Evolutionary conservation across 2,888 invertebrate genomes (phyloP).

Genomic region (Synergus laeviventris): DNA sequence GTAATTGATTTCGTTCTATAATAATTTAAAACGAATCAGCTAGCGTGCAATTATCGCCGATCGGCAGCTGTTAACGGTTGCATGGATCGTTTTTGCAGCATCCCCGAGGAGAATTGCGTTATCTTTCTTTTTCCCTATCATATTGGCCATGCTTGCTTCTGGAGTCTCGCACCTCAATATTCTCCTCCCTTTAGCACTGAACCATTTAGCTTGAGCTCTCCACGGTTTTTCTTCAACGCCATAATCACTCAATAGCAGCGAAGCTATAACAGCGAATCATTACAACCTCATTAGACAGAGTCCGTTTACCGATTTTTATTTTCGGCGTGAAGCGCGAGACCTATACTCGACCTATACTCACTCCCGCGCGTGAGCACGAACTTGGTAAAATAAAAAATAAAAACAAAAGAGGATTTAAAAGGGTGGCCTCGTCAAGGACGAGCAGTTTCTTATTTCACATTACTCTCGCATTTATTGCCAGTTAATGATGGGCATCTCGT

Average conservation of each 20-base stretch:
- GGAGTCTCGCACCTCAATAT: conserved; percentile 7
- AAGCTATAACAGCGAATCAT: conserved; percentile 54
- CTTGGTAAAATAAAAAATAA: conserved; percentile 10
- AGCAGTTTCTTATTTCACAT: conserved; percentile 21
- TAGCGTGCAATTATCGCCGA: conserved; percentile 8
- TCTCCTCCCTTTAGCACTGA: background rate
- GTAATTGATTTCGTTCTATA: conserved; percentile 26
- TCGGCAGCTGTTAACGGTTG: conserved; percentile 6
- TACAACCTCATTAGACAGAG: conserved; percentile 53
- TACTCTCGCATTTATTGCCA: conserved; percentile 30
- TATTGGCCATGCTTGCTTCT: background rate
- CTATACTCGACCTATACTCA: conserved; percentile 1
- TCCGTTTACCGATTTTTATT: conserved; percentile 22
- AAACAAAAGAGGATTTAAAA: background rate
- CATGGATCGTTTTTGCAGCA: conserved; percentile 20
- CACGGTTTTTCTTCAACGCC: conserved; percentile 39
- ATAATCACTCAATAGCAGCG: conserved; percentile 51
- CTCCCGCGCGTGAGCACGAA: conserved; percentile 34
- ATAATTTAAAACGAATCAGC: conserved; percentile 15
- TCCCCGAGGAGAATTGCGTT: conserved; percentile 26
- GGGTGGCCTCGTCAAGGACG: conserved; percentile 9
- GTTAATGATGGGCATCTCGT: conserved; percentile 30
- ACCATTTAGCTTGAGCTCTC: background rate
- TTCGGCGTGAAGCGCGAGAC: conserved; percentile 14
- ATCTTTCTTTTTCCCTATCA: conserved; percentile 25